These are phyloP conservation scores for Bombus superbus DNA, from an alignment of 1,140 invertebrate species.

Conservation along the genomic window DNA sequence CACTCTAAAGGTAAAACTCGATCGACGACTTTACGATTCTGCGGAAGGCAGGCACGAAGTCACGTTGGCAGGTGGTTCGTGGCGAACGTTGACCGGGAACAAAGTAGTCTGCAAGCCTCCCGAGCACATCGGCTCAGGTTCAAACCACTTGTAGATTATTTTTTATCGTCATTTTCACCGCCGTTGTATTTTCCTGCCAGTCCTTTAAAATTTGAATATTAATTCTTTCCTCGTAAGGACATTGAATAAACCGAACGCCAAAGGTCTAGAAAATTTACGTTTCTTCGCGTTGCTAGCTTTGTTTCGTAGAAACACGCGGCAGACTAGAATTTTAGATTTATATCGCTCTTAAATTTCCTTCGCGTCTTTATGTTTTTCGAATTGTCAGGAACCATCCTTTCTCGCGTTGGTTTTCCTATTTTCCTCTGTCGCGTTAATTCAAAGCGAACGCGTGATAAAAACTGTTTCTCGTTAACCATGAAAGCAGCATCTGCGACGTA, in stretches of 20 bases:
- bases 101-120: slow-evolving; percentile 18
- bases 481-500: no score
- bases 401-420: no score
- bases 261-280: background rate
- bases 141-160: slow-evolving; percentile 45
- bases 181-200: background rate
- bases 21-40: slow-evolving; percentile 29
- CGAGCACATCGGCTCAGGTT: background rate
- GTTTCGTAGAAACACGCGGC: background rate
- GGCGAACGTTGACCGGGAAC: slow-evolving; percentile 38
- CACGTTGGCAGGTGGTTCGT: slow-evolving; percentile 33
- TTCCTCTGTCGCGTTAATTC: no score
- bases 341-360: no score
- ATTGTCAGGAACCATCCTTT: no score
- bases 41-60: slow-evolving; percentile 4
- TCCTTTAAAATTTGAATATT: background rate
- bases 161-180: no score
- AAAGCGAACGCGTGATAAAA: no score
- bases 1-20: slow-evolving; percentile 15
- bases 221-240: background rate
- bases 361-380: no score
- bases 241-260: background rate
- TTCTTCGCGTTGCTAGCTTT: background rate
- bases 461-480: no score
- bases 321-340: background rate